Conservation (phyloP, 2,888 invertebrate species). For the Formica aserva region DNA sequence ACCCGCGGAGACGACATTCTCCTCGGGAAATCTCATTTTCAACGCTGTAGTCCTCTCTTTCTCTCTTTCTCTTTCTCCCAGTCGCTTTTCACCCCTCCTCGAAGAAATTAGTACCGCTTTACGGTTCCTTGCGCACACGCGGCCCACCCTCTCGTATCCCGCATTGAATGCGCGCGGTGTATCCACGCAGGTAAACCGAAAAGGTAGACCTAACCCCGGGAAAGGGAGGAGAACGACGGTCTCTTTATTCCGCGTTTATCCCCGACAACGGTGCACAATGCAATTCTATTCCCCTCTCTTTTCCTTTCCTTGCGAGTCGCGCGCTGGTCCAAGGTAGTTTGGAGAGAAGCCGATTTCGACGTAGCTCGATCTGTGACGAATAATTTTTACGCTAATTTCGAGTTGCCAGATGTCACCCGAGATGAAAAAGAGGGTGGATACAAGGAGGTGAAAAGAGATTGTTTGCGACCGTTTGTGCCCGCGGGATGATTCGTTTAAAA, state of each 20-base stretch:
- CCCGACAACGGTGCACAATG: slow-evolving; percentile 78
- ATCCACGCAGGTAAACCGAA: slow-evolving; percentile 65
- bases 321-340: slow-evolving; percentile 29
- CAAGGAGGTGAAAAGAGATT: neutral
- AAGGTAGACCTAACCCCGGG: slow-evolving; percentile 46
- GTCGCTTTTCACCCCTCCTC: slow-evolving; percentile 57
- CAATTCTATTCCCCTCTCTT: slow-evolving; percentile 1
- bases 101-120: slow-evolving; percentile 81
- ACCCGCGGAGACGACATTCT: slow-evolving; percentile 72
- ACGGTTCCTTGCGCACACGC: slow-evolving; percentile 74
- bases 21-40: slow-evolving; percentile 75
- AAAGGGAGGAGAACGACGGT: slow-evolving; percentile 60
- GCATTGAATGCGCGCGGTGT: slow-evolving; percentile 45
- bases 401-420: slow-evolving; percentile 68
- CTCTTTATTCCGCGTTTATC: slow-evolving; percentile 78
- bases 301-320: slow-evolving; percentile 38
- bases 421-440: slow-evolving; percentile 17
- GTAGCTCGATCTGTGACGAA: slow-evolving; percentile 78
- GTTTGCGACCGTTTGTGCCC: neutral
- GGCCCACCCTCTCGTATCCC: slow-evolving; percentile 55
- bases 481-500: neutral
- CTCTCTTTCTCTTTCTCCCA: neutral
- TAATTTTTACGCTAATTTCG: slow-evolving; percentile 82
- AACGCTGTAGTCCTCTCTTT: slow-evolving; percentile 44
- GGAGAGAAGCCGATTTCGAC: slow-evolving; percentile 47